Evolutionary conservation across 35 echinoderm and acorn worm genomes (phyloP).

Genomic region (Apostichopus parvimensis): DNA sequence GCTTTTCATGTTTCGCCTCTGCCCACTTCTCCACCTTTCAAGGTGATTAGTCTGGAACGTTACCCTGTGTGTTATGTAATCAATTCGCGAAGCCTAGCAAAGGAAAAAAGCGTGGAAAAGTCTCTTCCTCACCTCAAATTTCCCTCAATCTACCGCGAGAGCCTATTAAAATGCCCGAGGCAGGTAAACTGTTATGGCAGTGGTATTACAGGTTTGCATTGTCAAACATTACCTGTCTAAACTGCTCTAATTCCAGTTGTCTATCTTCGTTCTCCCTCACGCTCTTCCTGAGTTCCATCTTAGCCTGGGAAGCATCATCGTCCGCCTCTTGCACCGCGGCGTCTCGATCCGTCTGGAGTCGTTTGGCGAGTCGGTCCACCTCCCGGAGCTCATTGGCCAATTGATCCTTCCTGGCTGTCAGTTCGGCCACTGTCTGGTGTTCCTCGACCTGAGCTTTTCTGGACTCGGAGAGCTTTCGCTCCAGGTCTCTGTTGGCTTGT

Average conservation of each 20-base stretch:
- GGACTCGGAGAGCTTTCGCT: slow-evolving; percentile 68
- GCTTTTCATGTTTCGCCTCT: too few relatives aligned
- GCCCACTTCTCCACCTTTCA: too few relatives aligned
- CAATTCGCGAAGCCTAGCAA: too few relatives aligned
- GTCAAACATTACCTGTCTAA: slow-evolving; percentile 73
- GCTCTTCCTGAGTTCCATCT: slow-evolving; percentile 69
- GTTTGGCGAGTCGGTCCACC: slow-evolving; percentile 87
- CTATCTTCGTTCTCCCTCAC: slow-evolving; percentile 70
- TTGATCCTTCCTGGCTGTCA: slow-evolving; percentile 75
- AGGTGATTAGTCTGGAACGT: too few relatives aligned
- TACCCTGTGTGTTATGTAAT: too few relatives aligned
- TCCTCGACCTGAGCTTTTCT: slow-evolving; percentile 53
- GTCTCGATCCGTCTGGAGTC: slow-evolving; percentile 84
- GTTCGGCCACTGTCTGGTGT: slow-evolving; percentile 60
- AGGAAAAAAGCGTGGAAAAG: too few relatives aligned
- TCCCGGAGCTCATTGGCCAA: slow-evolving; percentile 75
- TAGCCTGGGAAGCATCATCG: slow-evolving; percentile 75
- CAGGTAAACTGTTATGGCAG: neutral
- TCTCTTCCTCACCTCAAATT: neutral
- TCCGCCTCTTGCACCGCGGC: slow-evolving; percentile 76
- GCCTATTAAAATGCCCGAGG: too few relatives aligned
- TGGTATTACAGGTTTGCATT: too few relatives aligned
- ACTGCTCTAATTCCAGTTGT: slow-evolving; percentile 77
- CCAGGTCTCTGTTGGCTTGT: slow-evolving; percentile 86
- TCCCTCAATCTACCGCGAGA: neutral